Percentiles rank a stretch among this genome's conserved stretches.
Evolutionary conservation across 2,113 vertebrate species (phyloP).

Genomic region (Columbina picui): DNA sequence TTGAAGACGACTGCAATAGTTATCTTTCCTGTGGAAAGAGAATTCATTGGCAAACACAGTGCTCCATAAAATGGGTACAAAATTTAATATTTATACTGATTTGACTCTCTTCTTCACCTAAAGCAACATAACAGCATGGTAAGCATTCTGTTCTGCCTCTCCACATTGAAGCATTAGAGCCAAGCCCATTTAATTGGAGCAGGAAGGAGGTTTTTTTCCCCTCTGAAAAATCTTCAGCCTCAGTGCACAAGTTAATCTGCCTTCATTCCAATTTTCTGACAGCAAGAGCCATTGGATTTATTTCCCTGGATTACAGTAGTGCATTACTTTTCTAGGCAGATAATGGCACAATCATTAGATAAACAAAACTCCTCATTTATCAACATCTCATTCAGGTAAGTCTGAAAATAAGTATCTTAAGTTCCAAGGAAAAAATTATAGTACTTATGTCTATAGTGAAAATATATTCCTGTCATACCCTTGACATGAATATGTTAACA

Average conservation of each 20-base stretch:
- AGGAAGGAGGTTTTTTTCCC: not conserved
- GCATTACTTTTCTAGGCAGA: not conserved
- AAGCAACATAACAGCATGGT: not conserved
- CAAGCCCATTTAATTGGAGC: not conserved
- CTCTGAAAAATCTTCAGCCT: not conserved
- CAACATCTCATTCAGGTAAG: not conserved
- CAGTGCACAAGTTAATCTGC: not conserved
- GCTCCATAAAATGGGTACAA: not conserved
- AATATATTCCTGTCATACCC: not conserved
- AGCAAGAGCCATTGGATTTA: constrained; percentile 38
- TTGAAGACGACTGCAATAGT: not conserved
- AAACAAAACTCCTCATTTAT: constrained; percentile 11
- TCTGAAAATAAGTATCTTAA: not conserved
- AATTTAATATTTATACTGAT: not conserved
- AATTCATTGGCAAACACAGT: not conserved
- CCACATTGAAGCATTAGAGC: not conserved
- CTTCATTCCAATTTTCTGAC: constrained; percentile 35
- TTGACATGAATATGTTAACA: not conserved
- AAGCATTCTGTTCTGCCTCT: not conserved
- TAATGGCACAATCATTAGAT: not conserved
- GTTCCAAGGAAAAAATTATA: not conserved
- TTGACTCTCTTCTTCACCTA: not conserved
- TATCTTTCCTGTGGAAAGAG: not conserved
- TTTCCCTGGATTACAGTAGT: constrained; percentile 42
- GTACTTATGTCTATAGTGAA: not conserved